Base-by-base conservation (phyloP, 2,888 invertebrate genomes). In the Steromphala cineraria region DNA sequence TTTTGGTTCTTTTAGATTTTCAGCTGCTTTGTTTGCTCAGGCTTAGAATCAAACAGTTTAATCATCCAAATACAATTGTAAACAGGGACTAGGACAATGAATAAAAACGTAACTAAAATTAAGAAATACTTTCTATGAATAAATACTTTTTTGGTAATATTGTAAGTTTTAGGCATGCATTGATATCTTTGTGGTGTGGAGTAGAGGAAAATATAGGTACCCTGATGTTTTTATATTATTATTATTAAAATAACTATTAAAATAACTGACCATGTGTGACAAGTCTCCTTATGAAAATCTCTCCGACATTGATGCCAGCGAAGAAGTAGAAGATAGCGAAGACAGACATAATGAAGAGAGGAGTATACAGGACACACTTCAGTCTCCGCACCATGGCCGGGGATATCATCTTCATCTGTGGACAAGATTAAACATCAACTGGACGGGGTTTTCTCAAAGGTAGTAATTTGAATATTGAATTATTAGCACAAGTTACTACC, bases 311-410 rank as follows among this genome's bases (percentile, higher is more conserved):
- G 83, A 94, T 94, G 13, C 96, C 96, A 82, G 96, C 96, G 93
- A 98, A 96, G 92, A 98, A 97, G 93, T 96, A 97, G 91, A 97
- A 97, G 94, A 97, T 97, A 0, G 97, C 97, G 90, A 97, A 95
- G 0, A 96, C 96, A 15, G 97, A 97, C 85, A 97, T 94, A 36
- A 96, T 95, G 85, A 97, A 95, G 75, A 98, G 94, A 31, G 97
- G 97, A 36, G 96, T 95, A 82, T 96, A 95, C 82, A 96, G 88
- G 10, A 96, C 86, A 79, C 96, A 97, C 90, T 95, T 94, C 81
- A 97, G 94, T 85, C 97, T 95, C 84, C 95, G 85, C 10, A 87
- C 81, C 78, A 82, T 85, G 10, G 81, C 85, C 24, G 86, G 83
- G 1, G 87, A 84, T 31, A 87, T 77, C 31, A 84, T 67, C 15